Evolutionary conservation across 2,888 invertebrate species (phyloP).

Genomic region (Lysandra coridon): DNA sequence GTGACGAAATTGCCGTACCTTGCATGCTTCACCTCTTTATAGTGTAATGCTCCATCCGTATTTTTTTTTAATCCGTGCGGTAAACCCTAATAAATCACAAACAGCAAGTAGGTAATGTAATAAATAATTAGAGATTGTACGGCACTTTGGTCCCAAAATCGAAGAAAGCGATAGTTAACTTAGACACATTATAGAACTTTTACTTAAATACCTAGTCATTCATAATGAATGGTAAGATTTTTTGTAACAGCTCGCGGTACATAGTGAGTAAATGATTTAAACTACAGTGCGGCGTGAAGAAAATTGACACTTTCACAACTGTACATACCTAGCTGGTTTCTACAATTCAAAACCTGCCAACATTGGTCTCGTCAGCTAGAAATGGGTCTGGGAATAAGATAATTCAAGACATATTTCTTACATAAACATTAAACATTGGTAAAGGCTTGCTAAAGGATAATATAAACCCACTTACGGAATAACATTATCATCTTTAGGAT

Average conservation of each 20-base stretch:
- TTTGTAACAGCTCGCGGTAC: neutral
- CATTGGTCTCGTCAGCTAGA: too few relatives aligned
- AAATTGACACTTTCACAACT: constrained; percentile 10
- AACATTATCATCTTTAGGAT: too few relatives aligned
- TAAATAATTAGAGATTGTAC: neutral
- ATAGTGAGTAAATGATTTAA: neutral
- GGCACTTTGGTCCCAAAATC: neutral
- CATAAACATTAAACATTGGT: too few relatives aligned
- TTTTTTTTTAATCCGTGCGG: too few relatives aligned
- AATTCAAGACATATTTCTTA: too few relatives aligned
- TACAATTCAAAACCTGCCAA: neutral
- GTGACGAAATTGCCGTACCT: too few relatives aligned
- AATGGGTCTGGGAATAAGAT: too few relatives aligned
- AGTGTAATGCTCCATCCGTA: too few relatives aligned
- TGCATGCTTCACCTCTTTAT: too few relatives aligned
- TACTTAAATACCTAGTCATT: neutral
- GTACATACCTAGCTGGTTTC: neutral
- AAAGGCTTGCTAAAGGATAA: too few relatives aligned
- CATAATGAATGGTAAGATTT: neutral
- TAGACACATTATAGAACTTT: neutral
- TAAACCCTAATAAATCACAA: neutral
- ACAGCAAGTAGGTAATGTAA: neutral
- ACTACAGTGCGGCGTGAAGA: neutral
- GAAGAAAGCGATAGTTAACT: neutral
- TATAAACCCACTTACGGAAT: too few relatives aligned